Percentiles rank a stretch among this genome's conserved stretches.
phyloP scores from a whole-genome alignment of 2,888 invertebrate genomes.

The Leptinotarsa rubiginosa region DNA sequence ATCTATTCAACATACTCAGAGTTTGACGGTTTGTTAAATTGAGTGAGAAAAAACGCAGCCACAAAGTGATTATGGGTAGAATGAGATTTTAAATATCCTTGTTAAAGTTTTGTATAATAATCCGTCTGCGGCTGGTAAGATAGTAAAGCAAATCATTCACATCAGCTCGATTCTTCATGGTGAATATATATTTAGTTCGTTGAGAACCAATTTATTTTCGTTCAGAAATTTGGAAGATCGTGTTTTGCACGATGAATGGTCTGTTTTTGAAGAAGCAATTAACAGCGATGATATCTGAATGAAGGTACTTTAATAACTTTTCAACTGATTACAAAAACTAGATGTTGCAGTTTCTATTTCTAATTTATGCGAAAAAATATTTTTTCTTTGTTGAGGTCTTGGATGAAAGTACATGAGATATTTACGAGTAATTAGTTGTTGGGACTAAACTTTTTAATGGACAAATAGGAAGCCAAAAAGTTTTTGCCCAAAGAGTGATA shows the following conservation, averaged over 20 bases:
- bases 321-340: too few relatives aligned
- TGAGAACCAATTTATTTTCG: not conserved
- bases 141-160: slow-evolving; percentile 10
- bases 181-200: slow-evolving; percentile 1
- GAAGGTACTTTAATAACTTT: too few relatives aligned
- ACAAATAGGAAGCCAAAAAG: too few relatives aligned
- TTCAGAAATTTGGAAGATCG: not conserved
- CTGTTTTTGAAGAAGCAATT: not conserved
- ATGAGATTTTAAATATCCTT: slow-evolving; percentile 29
- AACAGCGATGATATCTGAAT: too few relatives aligned
- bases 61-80: slow-evolving; percentile 30
- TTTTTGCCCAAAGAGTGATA: too few relatives aligned
- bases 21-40: slow-evolving; percentile 35
- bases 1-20: slow-evolving; percentile 29
- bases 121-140: not conserved
- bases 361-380: too few relatives aligned
- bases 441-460: too few relatives aligned
- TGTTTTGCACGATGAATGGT: not conserved
- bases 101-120: slow-evolving; percentile 26
- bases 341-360: too few relatives aligned
- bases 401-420: too few relatives aligned
- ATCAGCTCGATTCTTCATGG: slow-evolving; percentile 11
- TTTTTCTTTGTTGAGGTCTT: too few relatives aligned
- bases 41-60: slow-evolving; percentile 31
- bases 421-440: too few relatives aligned